Evolutionary conservation across 1,140 invertebrate genomes (phyloP).

Genomic region (Drosophila nikananu): DNA sequence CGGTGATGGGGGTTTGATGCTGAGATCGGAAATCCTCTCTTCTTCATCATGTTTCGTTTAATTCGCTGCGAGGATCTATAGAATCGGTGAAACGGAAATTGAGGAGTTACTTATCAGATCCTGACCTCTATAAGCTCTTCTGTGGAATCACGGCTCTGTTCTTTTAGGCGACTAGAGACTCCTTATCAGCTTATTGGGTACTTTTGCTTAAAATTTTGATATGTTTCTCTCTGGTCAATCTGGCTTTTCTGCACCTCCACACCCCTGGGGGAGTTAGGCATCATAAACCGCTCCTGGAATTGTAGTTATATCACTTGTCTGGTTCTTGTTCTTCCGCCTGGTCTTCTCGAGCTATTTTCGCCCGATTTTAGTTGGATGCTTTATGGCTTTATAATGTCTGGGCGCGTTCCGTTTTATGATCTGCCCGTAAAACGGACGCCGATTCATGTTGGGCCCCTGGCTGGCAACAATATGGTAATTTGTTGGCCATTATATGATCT

Average conservation of each 20-base stretch:
- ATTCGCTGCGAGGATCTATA: background rate
- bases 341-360: conserved; percentile 55
- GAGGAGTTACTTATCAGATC: background rate
- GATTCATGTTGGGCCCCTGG: conserved; percentile 53
- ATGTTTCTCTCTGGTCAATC: conserved; percentile 8
- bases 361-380: conserved; percentile 73
- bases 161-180: no score
- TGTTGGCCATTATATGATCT: conserved; percentile 36
- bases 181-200: no score
- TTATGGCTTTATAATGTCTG: conserved; percentile 78
- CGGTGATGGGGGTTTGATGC: background rate
- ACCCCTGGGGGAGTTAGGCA: background rate
- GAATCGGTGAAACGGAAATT: background rate
- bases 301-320: conserved; percentile 33
- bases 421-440: conserved; percentile 60
- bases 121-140: background rate
- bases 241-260: background rate
- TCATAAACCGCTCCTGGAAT: conserved; percentile 23
- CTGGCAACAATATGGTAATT: conserved; percentile 51
- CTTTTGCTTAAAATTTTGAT: conserved; percentile 18
- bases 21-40: background rate
- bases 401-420: conserved; percentile 68
- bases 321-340: conserved; percentile 21
- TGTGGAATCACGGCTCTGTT: no score
- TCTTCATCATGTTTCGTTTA: background rate